A percentile compares a stretch with the other conserved stretches of the same genome.
Evolutionary conservation across 23 tunicate genomes (phyloP).

Genomic region (Trididemnum miniatum): DNA sequence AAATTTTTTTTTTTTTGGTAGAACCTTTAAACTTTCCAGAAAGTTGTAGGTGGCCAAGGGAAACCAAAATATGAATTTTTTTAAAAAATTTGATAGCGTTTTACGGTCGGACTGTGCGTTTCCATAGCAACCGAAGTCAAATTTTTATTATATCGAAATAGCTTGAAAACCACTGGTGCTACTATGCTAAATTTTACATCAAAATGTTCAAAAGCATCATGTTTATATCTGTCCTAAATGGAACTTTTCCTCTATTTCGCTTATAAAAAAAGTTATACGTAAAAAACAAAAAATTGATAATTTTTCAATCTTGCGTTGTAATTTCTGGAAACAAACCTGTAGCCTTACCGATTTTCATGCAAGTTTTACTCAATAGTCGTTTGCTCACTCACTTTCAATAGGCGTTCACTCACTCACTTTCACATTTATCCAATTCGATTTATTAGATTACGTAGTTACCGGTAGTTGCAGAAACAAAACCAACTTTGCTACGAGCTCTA

Average conservation of each 20-base stretch:
- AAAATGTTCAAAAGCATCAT: neutral
- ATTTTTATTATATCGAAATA: neutral
- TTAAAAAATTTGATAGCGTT: neutral
- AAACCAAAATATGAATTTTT: neutral
- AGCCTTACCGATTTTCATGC: neutral
- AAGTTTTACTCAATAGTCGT: neutral
- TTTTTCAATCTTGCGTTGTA: no score
- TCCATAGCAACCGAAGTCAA: conserved; percentile 16
- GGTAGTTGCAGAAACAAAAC: no score
- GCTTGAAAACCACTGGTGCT: neutral
- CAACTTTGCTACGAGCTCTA: no score
- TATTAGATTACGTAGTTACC: no score
- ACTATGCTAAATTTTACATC: neutral
- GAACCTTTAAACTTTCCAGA: neutral
- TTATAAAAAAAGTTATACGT: neutral
- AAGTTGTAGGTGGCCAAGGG: neutral
- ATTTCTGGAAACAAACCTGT: no score
- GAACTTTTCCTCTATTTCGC: conserved; percentile 1
- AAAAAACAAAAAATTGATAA: neutral
- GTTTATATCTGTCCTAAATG: neutral
- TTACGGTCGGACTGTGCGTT: neutral
- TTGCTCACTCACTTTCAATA: no score
- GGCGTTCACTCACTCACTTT: no score
- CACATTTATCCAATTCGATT: no score
- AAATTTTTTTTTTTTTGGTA: neutral